Conservation (phyloP, 2,888 invertebrate species). For the Eupithecia exiguata region DNA sequence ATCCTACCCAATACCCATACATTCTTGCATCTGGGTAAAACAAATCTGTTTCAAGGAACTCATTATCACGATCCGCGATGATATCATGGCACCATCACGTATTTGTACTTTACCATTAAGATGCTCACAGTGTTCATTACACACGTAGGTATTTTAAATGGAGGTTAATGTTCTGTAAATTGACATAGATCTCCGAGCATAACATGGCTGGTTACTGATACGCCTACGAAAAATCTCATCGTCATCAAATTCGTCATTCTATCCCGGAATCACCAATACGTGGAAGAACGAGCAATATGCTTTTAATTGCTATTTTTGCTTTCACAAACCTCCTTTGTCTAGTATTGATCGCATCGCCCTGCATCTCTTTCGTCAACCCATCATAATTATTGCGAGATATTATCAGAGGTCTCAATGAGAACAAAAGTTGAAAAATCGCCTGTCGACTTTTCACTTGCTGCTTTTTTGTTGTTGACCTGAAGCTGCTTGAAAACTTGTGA, state of each 20-base stretch:
- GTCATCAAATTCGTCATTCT: not conserved
- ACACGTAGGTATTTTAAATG: slow-evolving; percentile 14
- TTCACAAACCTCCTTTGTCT: too few relatives aligned
- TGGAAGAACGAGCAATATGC: too few relatives aligned
- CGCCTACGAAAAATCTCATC: not conserved
- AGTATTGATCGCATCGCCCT: too few relatives aligned
- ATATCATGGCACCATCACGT: slow-evolving; percentile 43
- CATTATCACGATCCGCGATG: slow-evolving; percentile 43
- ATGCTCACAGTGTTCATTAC: slow-evolving; percentile 22
- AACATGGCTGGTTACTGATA: not conserved
- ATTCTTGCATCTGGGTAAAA: not conserved
- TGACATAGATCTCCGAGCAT: slow-evolving; percentile 7
- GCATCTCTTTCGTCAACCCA: too few relatives aligned
- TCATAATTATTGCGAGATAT: not conserved
- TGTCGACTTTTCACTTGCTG: too few relatives aligned
- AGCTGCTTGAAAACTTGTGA: too few relatives aligned
- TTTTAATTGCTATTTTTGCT: too few relatives aligned
- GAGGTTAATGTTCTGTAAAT: slow-evolving; percentile 13
- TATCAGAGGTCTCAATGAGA: not conserved
- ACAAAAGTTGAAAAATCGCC: not conserved
- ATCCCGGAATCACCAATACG: not conserved
- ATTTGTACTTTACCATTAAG: slow-evolving; percentile 30
- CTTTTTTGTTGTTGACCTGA: too few relatives aligned
- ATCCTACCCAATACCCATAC: not conserved
- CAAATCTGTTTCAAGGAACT: slow-evolving; percentile 40